Evolutionary conservation across 2,888 invertebrate genomes (phyloP).

Genomic region (Ophonus ardosiacus): DNA sequence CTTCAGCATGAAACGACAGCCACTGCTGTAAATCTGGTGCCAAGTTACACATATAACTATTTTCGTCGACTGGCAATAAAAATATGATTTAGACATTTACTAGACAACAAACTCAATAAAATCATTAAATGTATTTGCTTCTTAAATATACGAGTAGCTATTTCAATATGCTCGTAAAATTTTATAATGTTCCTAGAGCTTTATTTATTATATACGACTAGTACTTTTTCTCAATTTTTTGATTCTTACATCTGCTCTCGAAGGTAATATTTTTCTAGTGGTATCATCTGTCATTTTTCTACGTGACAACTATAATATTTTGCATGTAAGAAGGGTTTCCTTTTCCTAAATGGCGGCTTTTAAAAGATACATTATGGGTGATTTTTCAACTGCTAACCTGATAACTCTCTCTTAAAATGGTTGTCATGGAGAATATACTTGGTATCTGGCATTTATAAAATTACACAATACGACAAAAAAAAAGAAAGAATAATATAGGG

Average conservation of each 20-base stretch:
- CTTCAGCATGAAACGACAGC: too few species aligned
- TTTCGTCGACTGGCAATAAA: too few species aligned
- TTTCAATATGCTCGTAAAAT: too few species aligned
- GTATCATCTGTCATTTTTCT: slow-evolving; percentile 3
- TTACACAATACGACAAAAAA: not conserved
- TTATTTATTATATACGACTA: not conserved
- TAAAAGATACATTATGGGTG: slow-evolving; percentile 21
- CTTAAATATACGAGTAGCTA: too few species aligned
- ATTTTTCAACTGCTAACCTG: slow-evolving; percentile 20
- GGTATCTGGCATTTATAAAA: not conserved
- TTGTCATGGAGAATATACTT: not conserved
- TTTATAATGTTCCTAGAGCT: not conserved
- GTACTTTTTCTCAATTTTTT: not conserved
- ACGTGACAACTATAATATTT: slow-evolving; percentile 33
- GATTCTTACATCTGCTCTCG: not conserved
- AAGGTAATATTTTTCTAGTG: slow-evolving; percentile 3
- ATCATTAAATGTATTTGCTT: too few species aligned
- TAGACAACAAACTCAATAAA: too few species aligned
- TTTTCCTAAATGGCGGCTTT: slow-evolving; percentile 26
- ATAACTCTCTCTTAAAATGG: not conserved
- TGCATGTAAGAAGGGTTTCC: slow-evolving; percentile 16
- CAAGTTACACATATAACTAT: too few species aligned
- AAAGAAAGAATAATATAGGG: not conserved
- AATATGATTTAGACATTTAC: too few species aligned
- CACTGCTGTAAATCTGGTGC: too few species aligned